A percentile compares a stretch with the other conserved stretches of the same genome.
These are phyloP conservation scores for Trachythela sp. DNA, from an alignment of 64 coral and sea anemone species.

Conservation along the genomic window DNA sequence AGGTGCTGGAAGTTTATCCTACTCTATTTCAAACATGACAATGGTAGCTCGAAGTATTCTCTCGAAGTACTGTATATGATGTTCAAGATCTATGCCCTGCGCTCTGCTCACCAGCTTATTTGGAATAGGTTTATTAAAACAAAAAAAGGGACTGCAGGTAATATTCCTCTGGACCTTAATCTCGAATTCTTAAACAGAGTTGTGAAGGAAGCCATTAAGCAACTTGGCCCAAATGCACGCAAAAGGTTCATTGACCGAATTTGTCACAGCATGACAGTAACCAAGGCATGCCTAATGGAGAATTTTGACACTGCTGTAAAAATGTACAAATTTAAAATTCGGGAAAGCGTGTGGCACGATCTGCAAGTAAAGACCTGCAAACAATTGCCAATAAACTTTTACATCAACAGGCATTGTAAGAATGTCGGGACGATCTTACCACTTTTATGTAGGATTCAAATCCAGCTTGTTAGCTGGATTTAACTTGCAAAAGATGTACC, in stretches of 20 bases:
- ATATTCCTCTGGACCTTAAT: not conserved
- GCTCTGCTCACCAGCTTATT: not conserved
- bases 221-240: slow-evolving; percentile 14
- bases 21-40: not conserved
- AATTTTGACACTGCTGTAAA: not conserved
- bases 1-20: slow-evolving; percentile 14
- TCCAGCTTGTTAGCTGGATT: slow-evolving; percentile 8
- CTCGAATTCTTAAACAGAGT: slow-evolving; percentile 15
- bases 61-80: not conserved
- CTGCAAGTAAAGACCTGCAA: not conserved
- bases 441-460: not conserved
- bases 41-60: not conserved
- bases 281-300: not conserved
- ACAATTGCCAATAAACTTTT: not conserved
- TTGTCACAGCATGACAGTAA: not conserved
- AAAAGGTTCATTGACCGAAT: not conserved
- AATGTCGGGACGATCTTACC: not conserved
- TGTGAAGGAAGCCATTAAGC: not conserved
- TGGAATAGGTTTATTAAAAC: slow-evolving; percentile 6
- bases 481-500: not conserved
- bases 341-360: not conserved
- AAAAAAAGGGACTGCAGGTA: not conserved
- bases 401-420: not conserved
- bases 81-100: not conserved
- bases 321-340: not conserved